Conservation (phyloP, 2,113 vertebrate species). For the Lates calcarifer region DNA sequence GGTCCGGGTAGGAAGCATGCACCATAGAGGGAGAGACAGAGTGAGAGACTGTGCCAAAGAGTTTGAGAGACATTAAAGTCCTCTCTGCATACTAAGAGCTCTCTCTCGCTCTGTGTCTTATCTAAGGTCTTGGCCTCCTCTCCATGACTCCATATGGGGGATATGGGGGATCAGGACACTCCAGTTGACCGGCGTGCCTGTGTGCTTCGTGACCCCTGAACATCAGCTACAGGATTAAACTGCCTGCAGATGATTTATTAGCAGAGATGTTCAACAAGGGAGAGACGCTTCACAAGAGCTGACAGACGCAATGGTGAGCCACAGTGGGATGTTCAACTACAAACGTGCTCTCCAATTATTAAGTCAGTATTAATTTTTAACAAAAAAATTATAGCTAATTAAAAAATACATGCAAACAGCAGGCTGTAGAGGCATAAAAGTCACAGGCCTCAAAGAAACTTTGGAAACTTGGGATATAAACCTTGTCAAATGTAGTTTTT, state of each 20-base stretch:
- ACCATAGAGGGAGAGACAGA: background rate
- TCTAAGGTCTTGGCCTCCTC: conserved; percentile 13
- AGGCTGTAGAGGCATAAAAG: background rate
- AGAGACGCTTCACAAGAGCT: background rate
- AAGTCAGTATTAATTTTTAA: background rate
- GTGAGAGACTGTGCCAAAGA: background rate
- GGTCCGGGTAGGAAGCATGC: no score
- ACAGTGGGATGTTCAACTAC: background rate
- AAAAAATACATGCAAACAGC: background rate
- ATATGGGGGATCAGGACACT: conserved; percentile 50
- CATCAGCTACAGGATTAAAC: conserved; percentile 39
- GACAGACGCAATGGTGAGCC: background rate
- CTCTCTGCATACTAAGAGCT: conserved; percentile 10
- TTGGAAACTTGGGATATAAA: background rate
- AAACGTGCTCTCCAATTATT: background rate
- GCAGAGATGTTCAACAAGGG: conserved; percentile 14
- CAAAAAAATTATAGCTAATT: no score
- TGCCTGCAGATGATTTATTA: conserved; percentile 43
- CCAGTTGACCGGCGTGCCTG: conserved; percentile 13
- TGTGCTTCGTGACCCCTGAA: conserved; percentile 45
- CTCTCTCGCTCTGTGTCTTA: conserved; percentile 21
- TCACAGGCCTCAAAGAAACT: no score
- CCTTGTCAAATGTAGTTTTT: background rate
- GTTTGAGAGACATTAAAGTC: conserved; percentile 23
- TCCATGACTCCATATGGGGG: conserved; percentile 23